Evolutionary conservation across 2,113 vertebrate genomes (phyloP), one percentile per base, ranked within the genome.

Genomic region (Phaetusa simplex): DNA sequence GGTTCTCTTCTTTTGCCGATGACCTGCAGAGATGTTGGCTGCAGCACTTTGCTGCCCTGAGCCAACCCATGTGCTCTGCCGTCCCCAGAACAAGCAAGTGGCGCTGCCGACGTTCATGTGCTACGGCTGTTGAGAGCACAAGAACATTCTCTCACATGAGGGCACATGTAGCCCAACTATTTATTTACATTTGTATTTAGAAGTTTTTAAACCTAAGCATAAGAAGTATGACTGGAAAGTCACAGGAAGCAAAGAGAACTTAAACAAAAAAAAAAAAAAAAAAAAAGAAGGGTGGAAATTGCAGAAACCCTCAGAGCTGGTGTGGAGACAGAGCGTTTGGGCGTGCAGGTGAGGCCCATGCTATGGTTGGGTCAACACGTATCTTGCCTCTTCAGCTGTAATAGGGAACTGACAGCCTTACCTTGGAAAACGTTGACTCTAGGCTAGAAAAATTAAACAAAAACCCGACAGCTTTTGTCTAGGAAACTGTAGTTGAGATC

Each of bases 41-140:
- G 50, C 45, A 71, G 29, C 50, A 11, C 11, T 49, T 42, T 42
- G 12, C 27, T 65, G 27, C 62, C 30, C 62, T 21, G 18, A 30
- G 18, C 18, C 38, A 14, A 30, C 38, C 38, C 40, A 30, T 12
- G 13, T 14, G 14, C 12, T 70, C 9, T 91, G 82, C 36, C 14
- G 26, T 52, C 8, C n/a, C 26, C 36, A 43, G 52, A 56, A 74
- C n/a, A 30, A 49, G 34, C 13, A 76, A 43, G 34, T 6, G 30
- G 20, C 52, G 4, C 59, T 47, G 70, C 21, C 66, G 43, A 8
- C 1, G 0, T 56, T 43, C 67, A 4, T 0, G 1, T 58, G 30
- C 29, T 40, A 14, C 2, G 3, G 18, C 52, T 76, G 23, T 12
- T 65, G 38, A 13, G 38, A 59, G 43, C 56, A n/a, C 17, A 32